These are phyloP conservation scores for Melanerpes formicivorus DNA, from an alignment of 2,113 vertebrate species.

Conservation along the genomic window DNA sequence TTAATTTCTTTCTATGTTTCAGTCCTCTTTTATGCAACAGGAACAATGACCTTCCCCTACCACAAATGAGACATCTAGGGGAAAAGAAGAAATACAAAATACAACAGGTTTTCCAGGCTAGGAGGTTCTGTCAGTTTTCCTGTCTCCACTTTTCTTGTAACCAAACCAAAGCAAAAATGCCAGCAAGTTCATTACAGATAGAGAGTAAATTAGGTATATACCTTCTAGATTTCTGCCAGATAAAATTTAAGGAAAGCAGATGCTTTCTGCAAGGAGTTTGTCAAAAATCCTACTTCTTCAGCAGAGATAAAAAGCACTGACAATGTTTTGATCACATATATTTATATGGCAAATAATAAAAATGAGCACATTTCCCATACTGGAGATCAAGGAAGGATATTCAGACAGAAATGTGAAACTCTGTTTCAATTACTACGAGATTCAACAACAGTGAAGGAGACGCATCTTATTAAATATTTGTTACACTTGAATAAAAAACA, in stretches of 20 bases:
- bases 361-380: slow-evolving; percentile 29
- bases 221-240: slow-evolving; percentile 33
- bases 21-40: not conserved
- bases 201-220: not conserved
- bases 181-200: slow-evolving; percentile 37
- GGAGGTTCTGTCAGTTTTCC: not conserved
- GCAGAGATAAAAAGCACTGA: slow-evolving; percentile 50
- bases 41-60: not conserved
- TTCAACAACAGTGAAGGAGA: not conserved
- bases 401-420: slow-evolving; percentile 43
- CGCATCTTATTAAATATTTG: slow-evolving; percentile 56
- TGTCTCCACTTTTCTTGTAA: not conserved
- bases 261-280: slow-evolving; percentile 28
- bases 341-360: slow-evolving; percentile 63
- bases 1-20: not conserved
- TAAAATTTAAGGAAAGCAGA: slow-evolving; percentile 6
- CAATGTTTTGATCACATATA: slow-evolving; percentile 52
- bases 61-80: not conserved
- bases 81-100: not conserved
- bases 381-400: slow-evolving; percentile 45
- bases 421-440: not conserved
- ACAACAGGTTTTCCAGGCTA: not conserved
- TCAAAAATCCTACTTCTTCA: slow-evolving; percentile 29
- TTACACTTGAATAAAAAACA: slow-evolving; percentile 61
- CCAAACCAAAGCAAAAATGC: slow-evolving; percentile 3